These are phyloP conservation scores for Heliconius eleuchia DNA, from an alignment of 1,140 invertebrate genomes.

Conservation along the genomic window DNA sequence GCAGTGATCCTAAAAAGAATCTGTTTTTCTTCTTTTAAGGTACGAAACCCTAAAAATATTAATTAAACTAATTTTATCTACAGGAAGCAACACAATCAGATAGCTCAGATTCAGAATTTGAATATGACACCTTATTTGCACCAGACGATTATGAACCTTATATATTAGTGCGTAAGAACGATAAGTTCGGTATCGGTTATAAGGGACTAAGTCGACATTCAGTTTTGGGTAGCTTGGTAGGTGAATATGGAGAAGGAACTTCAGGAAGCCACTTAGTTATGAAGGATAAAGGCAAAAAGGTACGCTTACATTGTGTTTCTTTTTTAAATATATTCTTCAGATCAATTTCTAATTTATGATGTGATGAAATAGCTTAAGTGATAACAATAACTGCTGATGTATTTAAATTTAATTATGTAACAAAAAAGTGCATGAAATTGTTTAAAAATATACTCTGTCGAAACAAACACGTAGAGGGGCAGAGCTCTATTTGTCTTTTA, in stretches of 20 bases:
- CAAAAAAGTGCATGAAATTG: no score
- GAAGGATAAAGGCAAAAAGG: slow-evolving; percentile 77
- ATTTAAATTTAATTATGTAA: no score
- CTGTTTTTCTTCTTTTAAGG: neutral
- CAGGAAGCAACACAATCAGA: slow-evolving; percentile 21
- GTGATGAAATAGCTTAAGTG: no score
- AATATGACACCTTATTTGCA: slow-evolving; percentile 88
- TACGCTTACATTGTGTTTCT: slow-evolving; percentile 32
- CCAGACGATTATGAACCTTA: slow-evolving; percentile 91
- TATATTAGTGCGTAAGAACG: slow-evolving; percentile 88
- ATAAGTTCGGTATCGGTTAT: slow-evolving; percentile 95
- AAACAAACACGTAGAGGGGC: no score
- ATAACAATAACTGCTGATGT: no score
- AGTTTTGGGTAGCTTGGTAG: slow-evolving; percentile 68
- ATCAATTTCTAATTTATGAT: no score
- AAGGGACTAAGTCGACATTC: slow-evolving; percentile 86
- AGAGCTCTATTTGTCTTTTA: no score
- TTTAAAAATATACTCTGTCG: no score
- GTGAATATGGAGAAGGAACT: slow-evolving; percentile 54
- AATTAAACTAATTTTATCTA: neutral
- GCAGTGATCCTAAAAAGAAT: neutral
- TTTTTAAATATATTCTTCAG: neutral
- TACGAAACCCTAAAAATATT: neutral
- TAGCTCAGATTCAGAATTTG: slow-evolving; percentile 83
- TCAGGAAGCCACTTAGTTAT: slow-evolving; percentile 71